These are phyloP conservation scores for Nomada ferruginata DNA, from an alignment of 2,888 invertebrate species.

Conservation along the genomic window DNA sequence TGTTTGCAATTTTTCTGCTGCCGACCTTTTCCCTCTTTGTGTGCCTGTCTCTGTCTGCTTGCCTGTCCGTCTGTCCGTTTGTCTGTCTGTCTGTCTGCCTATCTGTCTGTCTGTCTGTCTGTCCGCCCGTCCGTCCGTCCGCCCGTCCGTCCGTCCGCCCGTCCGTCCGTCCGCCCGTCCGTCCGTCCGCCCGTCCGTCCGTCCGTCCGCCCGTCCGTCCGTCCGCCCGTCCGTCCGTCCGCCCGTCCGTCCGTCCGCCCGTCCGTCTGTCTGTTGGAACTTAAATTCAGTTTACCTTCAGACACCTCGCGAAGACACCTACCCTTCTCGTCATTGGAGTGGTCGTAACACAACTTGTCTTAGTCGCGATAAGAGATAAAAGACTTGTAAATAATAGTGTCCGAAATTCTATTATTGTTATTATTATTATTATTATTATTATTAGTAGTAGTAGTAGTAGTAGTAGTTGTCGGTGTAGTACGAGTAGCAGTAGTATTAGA, in stretches of 20 bases:
- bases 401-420: neutral
- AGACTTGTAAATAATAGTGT: conserved; percentile 37
- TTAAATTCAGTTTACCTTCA: too few relatives aligned
- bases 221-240: too few relatives aligned
- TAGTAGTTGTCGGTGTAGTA: neutral
- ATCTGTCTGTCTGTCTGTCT: too few relatives aligned
- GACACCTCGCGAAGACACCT: neutral
- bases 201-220: accelerated
- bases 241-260: accelerated
- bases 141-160: too few relatives aligned
- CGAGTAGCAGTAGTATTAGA: neutral
- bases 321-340: neutral
- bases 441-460: neutral
- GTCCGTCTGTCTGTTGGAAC: too few relatives aligned
- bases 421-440: too few relatives aligned
- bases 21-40: neutral
- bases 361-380: conserved; percentile 22
- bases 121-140: too few relatives aligned
- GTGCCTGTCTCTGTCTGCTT: neutral
- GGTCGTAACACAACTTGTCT: conserved; percentile 21
- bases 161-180: too few relatives aligned
- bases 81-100: too few relatives aligned
- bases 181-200: too few relatives aligned
- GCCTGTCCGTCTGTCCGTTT: too few relatives aligned
- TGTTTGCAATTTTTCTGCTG: neutral